Evolutionary conservation across 2,888 invertebrate species (phyloP).

Genomic region (Eucera pruinosa): DNA sequence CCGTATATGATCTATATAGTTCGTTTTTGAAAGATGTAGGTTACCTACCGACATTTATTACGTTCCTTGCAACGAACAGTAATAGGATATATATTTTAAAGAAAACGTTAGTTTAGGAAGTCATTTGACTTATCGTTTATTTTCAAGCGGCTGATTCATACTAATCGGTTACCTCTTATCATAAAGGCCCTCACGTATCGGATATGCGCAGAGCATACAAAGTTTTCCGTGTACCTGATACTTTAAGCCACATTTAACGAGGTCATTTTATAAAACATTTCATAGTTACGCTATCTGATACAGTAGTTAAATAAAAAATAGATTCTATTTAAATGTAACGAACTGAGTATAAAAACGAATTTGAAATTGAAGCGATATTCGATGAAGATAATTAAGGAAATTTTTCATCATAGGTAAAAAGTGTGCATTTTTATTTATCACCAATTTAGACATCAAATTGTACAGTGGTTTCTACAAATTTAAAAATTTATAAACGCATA

Average conservation of each 20-base stretch:
- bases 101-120: background rate
- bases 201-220: constrained; percentile 52
- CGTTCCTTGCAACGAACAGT: background rate
- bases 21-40: constrained; percentile 1
- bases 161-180: constrained; percentile 63
- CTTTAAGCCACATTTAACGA: constrained; percentile 7
- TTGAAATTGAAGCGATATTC: background rate
- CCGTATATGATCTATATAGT: background rate
- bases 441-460: constrained; percentile 72
- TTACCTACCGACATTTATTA: constrained; percentile 24
- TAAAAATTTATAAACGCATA: constrained; percentile 55
- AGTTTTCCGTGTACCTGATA: constrained; percentile 17
- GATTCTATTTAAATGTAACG: background rate
- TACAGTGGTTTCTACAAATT: constrained; percentile 74
- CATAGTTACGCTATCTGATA: background rate
- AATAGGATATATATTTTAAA: background rate
- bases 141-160: constrained; percentile 65
- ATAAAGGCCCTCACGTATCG: constrained; percentile 59
- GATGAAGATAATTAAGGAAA: background rate
- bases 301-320: background rate
- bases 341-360: background rate
- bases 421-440: constrained; percentile 76
- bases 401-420: constrained; percentile 69
- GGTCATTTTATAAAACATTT: constrained; percentile 25
- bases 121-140: constrained; percentile 20